Conservation (phyloP, 2,797 vertebrate genomes). For the Mus minutoides region DNA sequence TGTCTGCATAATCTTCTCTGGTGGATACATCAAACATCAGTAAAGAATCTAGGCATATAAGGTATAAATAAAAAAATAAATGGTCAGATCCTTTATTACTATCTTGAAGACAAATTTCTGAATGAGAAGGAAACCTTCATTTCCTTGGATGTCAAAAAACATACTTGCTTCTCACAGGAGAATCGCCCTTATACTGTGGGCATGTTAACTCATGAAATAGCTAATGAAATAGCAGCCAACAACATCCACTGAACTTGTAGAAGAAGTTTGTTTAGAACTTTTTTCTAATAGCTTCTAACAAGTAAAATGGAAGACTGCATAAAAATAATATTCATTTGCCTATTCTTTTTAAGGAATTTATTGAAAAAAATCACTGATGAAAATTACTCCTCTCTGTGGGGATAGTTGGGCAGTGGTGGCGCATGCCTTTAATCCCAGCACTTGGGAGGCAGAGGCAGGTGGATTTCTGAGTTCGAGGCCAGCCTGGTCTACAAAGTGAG, state of each 20-base stretch:
- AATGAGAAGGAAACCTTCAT: slow-evolving; percentile 22
- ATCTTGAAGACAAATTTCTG: background rate
- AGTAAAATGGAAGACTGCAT: background rate
- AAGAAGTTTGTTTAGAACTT: background rate
- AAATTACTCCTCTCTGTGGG: no score
- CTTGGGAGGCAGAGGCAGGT: no score
- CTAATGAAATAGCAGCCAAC: background rate
- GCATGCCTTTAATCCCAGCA: no score
- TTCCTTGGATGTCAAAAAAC: background rate
- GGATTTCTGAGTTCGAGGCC: no score
- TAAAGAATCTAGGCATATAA: slow-evolving; percentile 43
- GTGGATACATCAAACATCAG: background rate
- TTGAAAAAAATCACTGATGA: background rate
- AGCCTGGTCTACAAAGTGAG: no score
- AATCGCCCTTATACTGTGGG: background rate
- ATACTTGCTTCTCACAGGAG: background rate
- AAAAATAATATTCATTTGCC: background rate
- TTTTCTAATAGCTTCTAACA: slow-evolving; percentile 14
- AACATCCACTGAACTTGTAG: background rate
- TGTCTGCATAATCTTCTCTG: background rate
- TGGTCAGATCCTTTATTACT: slow-evolving; percentile 48
- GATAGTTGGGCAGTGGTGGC: no score
- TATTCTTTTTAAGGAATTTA: slow-evolving; percentile 15
- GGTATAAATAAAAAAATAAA: slow-evolving; percentile 30
- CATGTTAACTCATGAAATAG: background rate